A percentile compares a stretch with the other conserved stretches of the same genome.
Conservation (phyloP, 1,140 invertebrate genomes). For the Dendroctonus valens region DNA sequence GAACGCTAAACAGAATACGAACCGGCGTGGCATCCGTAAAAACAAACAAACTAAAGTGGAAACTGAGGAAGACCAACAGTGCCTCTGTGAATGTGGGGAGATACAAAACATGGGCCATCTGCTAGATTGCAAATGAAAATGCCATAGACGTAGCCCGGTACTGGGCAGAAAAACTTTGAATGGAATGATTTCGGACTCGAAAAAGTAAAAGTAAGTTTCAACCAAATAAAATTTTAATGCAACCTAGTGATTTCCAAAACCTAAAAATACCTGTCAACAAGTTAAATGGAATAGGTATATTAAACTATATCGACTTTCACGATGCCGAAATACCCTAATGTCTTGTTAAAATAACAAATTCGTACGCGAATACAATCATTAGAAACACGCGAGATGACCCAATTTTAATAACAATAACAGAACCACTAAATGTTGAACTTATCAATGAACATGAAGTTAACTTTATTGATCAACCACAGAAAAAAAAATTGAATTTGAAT, state of each 20-base stretch:
- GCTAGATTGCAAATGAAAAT: too few relatives aligned
- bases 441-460: constrained; percentile 17
- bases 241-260: constrained; percentile 7
- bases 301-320: constrained; percentile 18
- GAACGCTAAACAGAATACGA: too few relatives aligned
- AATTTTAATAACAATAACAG: constrained; percentile 13
- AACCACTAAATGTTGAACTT: constrained; percentile 21
- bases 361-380: constrained; percentile 15
- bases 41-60: too few relatives aligned
- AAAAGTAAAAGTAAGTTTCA: too few relatives aligned
- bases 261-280: constrained; percentile 18
- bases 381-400: constrained; percentile 21
- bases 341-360: constrained; percentile 25
- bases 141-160: too few relatives aligned
- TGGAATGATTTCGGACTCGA: too few relatives aligned
- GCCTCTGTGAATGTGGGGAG: too few relatives aligned
- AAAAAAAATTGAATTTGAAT: neutral
- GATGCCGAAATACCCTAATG: constrained; percentile 21
- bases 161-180: too few relatives aligned
- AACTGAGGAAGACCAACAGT: too few relatives aligned
- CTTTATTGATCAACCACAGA: constrained; percentile 19
- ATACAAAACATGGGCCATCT: too few relatives aligned
- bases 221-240: neutral
- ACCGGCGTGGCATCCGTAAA: too few relatives aligned
- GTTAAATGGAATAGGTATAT: constrained; percentile 11